Evolutionary conservation across 2,113 vertebrate genomes (phyloP), one percentile per base, ranked within the genome.

Genomic region (Urocolius indicus): DNA sequence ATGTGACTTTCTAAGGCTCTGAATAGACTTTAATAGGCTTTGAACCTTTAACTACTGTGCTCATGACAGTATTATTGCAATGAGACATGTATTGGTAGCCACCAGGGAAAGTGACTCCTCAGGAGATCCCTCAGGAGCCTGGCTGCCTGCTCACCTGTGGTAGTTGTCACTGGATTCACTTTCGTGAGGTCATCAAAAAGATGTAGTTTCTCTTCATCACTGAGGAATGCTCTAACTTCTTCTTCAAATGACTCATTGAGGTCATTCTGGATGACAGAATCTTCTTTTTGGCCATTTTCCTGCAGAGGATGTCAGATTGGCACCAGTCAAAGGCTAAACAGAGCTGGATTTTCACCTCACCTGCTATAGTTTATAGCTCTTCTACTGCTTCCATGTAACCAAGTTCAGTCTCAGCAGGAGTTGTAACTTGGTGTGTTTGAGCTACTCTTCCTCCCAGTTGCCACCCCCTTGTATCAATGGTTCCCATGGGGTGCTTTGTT

Each of bases 161-260:
- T 97, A 55, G 98, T 98, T 1, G 99, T 99, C 73, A 99, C 99
- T 0, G 99, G 99, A 86, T 99, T 99, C 94, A 99, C 99, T 97
- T 99, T 99, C 9, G 99, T 99, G 75, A 99, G 99, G 97, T 99
- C 99, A 58, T 99, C 99, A 38, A 98, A 98, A 51, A 98, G 98
- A 95, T 99, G 98, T n/a, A 99, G 97, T 1, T 98, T 97, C 71
- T 97, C 97, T 89, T 99, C 98, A 62, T 98, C 97, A 3, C 96
- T 96, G 68, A 99, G 98, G 89, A 99, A 99, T 10, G 98, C 97
- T 87, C 97, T 96, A 20, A 99, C 77, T 29, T 99, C 99, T 94
- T 98, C 98, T 49, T 98, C 98, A 84, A 98, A 89, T 29, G 97
- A 98, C 62, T 98, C 97, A 95, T 92, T 96, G 29, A 97, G 87